Evolutionary conservation across 2,113 vertebrate genomes (phyloP).

Genomic region (Lipophrys pholis): DNA sequence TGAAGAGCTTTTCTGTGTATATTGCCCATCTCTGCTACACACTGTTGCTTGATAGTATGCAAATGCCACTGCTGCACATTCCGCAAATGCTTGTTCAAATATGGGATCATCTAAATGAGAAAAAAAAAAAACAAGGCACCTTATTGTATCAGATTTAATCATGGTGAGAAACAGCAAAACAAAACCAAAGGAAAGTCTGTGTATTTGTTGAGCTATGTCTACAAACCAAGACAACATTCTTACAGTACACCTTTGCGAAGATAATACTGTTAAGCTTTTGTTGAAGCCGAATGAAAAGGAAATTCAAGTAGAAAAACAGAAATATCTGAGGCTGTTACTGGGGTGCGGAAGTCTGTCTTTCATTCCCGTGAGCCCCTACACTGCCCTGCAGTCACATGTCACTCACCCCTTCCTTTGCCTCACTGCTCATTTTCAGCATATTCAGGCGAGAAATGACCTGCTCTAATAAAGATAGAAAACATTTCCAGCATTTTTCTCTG

Average conservation of each 20-base stretch:
- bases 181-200: too few relatives aligned
- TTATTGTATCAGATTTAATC: too few relatives aligned
- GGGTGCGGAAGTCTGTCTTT: neutral
- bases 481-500: constrained; percentile 1
- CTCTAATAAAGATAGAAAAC: constrained; percentile 1
- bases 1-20: too few relatives aligned
- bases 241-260: neutral
- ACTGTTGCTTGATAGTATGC: too few relatives aligned
- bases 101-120: too few relatives aligned
- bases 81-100: too few relatives aligned
- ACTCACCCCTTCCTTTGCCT: neutral
- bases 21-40: too few relatives aligned
- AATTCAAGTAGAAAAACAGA: too few relatives aligned
- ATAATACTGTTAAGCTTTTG: neutral
- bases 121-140: too few relatives aligned
- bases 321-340: too few relatives aligned
- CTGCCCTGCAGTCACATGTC: neutral
- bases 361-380: neutral
- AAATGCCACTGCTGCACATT: too few relatives aligned
- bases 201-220: neutral
- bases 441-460: constrained; percentile 5
- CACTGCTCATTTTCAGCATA: neutral
- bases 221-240: neutral
- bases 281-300: neutral
- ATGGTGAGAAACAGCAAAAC: too few relatives aligned